These are phyloP conservation scores for Pammene aurita DNA, from an alignment of 2,888 invertebrate genomes.

Conservation along the genomic window DNA sequence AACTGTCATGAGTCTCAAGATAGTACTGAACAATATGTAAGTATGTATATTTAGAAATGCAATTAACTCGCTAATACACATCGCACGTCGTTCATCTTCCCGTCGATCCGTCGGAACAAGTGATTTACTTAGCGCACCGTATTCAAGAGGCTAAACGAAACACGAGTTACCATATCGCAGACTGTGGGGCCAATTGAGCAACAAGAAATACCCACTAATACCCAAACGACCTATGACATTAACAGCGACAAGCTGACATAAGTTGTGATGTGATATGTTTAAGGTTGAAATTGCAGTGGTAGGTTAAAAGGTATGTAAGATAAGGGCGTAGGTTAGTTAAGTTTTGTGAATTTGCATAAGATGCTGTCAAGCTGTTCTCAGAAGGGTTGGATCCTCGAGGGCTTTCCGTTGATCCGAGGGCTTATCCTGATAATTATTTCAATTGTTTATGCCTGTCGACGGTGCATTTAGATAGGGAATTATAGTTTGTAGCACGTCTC, in stretches of 20 bases:
- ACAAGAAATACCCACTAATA: conserved; percentile 58
- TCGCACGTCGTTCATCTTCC: conserved; percentile 33
- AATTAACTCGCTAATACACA: conserved; percentile 22
- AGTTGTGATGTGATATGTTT: conserved; percentile 32
- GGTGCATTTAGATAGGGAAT: conserved; percentile 82
- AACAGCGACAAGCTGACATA: conserved; percentile 39
- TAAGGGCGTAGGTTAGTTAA: conserved; percentile 52
- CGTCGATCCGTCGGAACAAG: conserved; percentile 30
- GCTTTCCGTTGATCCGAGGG: conserved; percentile 76
- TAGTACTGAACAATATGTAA: background rate
- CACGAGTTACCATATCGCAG: conserved; percentile 68
- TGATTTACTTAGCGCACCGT: conserved; percentile 42
- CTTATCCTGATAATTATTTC: conserved; percentile 84
- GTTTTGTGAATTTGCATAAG: conserved; percentile 81
- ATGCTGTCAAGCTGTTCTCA: conserved; percentile 73
- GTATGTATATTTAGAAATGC: background rate
- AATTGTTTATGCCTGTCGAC: conserved; percentile 83
- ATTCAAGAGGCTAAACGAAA: conserved; percentile 58
- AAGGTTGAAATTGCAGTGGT: conserved; percentile 40
- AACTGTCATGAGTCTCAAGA: too few relatives aligned
- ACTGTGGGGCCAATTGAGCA: conserved; percentile 75
- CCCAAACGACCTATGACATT: conserved; percentile 48
- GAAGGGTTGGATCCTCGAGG: conserved; percentile 81
- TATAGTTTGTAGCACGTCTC: conserved; percentile 81
- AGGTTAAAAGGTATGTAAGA: conserved; percentile 48